Evolutionary conservation across 2,797 vertebrate species (phyloP).

Genomic region (Gadopsis bispinosus): DNA sequence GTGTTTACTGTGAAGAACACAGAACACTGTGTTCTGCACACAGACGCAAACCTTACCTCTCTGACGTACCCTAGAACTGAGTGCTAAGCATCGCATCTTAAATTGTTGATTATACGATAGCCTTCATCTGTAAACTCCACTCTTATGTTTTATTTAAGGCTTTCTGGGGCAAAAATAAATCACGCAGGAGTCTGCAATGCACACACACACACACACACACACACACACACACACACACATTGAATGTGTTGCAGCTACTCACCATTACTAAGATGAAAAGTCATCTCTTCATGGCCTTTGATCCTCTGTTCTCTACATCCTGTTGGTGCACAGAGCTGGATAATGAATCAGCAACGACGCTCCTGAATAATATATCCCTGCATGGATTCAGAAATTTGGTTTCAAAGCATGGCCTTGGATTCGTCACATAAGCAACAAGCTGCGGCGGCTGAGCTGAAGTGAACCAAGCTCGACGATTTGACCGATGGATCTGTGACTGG

Average conservation of each 20-base stretch:
- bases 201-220: slow-evolving; percentile 25
- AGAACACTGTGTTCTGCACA: no score
- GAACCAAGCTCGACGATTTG: background rate
- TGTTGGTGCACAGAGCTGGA: slow-evolving; percentile 33
- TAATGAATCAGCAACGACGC: slow-evolving; percentile 36
- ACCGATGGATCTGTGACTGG: slow-evolving; percentile 13
- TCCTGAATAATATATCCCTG: slow-evolving; percentile 34
- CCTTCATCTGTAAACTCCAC: slow-evolving; percentile 32
- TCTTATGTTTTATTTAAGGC: slow-evolving; percentile 65
- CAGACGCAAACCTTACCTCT: background rate
- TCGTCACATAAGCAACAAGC: slow-evolving; percentile 21
- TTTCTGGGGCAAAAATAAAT: slow-evolving; percentile 45
- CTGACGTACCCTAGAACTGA: background rate
- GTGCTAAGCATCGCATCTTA: slow-evolving; percentile 43
- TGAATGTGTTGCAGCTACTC: slow-evolving; percentile 25
- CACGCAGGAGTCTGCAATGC: slow-evolving; percentile 1
- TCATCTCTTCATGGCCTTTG: slow-evolving; percentile 50
- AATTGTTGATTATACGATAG: slow-evolving; percentile 46
- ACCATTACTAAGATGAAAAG: slow-evolving; percentile 48
- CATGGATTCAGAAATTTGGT: slow-evolving; percentile 25
- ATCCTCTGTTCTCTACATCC: slow-evolving; percentile 46
- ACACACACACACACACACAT: slow-evolving; percentile 3
- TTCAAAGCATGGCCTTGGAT: slow-evolving; percentile 16
- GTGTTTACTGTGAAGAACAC: background rate
- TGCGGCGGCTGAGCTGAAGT: background rate